Percentiles rank a stretch among this genome's conserved stretches.
Evolutionary conservation across 2,888 invertebrate species (phyloP).

Genomic region (Phrixothrix hirtus): DNA sequence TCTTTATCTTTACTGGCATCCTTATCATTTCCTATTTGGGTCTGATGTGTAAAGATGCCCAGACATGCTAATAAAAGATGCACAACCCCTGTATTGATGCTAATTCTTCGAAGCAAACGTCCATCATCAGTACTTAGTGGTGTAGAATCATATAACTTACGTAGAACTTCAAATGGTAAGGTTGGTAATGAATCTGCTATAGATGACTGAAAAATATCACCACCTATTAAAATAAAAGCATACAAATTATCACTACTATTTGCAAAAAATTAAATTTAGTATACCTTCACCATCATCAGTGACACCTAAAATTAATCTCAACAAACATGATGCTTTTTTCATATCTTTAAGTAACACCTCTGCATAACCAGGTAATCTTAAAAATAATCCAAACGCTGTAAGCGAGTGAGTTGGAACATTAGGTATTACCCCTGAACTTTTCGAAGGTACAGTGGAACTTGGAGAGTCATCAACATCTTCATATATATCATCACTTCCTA

Average conservation of each 20-base stretch:
- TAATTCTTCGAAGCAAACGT: conserved; percentile 72
- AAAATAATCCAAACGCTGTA: conserved; percentile 86
- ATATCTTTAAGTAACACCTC: conserved; percentile 84
- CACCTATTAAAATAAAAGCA: conserved; percentile 49
- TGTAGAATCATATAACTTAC: conserved; percentile 75
- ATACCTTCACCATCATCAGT: conserved; percentile 91
- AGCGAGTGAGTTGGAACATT: conserved; percentile 88
- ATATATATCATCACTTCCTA: conserved; percentile 64
- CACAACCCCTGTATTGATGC: conserved; percentile 83
- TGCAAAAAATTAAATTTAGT: too few species aligned
- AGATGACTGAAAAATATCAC: conserved; percentile 72
- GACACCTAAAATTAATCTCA: conserved; percentile 86
- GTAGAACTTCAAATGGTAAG: conserved; percentile 79
- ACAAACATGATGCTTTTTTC: conserved; percentile 81
- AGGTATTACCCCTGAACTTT: conserved; percentile 59
- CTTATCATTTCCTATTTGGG: conserved; percentile 55
- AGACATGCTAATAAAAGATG: conserved; percentile 85
- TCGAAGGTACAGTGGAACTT: conserved; percentile 58
- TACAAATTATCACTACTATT: too few species aligned
- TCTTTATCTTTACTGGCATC: conserved; percentile 47
- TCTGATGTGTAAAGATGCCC: conserved; percentile 85
- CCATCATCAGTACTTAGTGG: conserved; percentile 78
- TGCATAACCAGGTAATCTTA: conserved; percentile 88
- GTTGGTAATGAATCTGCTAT: conserved; percentile 71
- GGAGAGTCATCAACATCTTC: conserved; percentile 65